Evolutionary conservation across 2,888 invertebrate genomes (phyloP), one percentile per base, ranked within the genome.

Genomic region (Melieria picta): DNA sequence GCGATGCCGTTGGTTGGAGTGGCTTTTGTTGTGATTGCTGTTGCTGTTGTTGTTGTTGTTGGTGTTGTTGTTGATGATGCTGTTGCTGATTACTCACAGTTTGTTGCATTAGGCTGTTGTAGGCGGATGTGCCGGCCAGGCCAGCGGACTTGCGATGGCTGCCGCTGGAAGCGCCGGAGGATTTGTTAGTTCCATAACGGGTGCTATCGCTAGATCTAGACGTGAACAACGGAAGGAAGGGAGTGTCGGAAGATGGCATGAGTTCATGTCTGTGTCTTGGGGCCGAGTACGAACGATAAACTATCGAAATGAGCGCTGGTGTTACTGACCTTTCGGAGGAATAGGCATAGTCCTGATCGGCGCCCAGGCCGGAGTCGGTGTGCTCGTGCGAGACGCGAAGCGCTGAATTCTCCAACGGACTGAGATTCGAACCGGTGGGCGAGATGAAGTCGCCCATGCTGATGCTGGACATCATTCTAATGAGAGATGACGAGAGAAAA

Each of bases 291-390:
- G 9, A 11, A 5, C 9, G 13, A 4, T 45, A 13, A 9, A 55
- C 4, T 46, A 57, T 46, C 58, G 65, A 45, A 55, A 56, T 52
- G 56, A 47, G 11, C 42, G 55, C 52, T 52, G 9, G n/a, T n/a
- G 10, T 6, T 4, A 9, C 69, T 80, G 84, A 91, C 92, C 91
- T 90, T 86, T 91, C 91, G 47, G 91, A 91, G 75, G 91, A 91
- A 85, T 92, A 91, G 52, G 91, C 91, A 83, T 92, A 92, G 80
- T 93, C 93, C 84, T 93, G 93, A 85, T 93, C 93, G 16, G 91
- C 92, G 61, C 93, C 93, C 5, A 93, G 87, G 0, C 93, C 93
- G 0, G 93, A 93, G 84, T 93, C 93, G 0, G 93, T 93, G 80
- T 93, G 93, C 80, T 93, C 93, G 78, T 93, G 93, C 45, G 91